Conservation (phyloP, 2,888 invertebrate species). For the Tiliacea citrago region DNA sequence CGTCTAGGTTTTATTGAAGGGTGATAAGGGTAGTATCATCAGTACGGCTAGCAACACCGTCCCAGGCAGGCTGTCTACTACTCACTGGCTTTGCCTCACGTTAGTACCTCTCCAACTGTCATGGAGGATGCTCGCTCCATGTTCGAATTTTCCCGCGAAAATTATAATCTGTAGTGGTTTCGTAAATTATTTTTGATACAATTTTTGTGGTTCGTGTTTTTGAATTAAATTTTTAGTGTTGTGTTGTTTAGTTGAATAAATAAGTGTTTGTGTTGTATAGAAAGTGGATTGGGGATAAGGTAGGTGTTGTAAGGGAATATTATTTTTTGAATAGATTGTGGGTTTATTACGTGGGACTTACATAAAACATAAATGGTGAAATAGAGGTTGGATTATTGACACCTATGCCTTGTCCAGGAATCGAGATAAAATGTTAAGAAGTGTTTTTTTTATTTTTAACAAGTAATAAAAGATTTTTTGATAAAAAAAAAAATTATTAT, state of each 20-base stretch:
- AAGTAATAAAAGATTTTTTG: background rate
- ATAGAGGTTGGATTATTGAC: background rate
- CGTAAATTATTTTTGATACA: constrained; percentile 27
- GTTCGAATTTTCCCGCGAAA: constrained; percentile 46
- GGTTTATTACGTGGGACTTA: too few relatives aligned
- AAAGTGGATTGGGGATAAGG: constrained; percentile 8
- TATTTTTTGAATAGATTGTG: background rate
- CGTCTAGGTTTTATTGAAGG: constrained; percentile 25
- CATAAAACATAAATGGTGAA: too few relatives aligned
- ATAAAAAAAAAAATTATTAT: too few relatives aligned
- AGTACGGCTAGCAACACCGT: constrained; percentile 35
- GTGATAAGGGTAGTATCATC: constrained; percentile 35
- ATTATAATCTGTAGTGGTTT: constrained; percentile 3
- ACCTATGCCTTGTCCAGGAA: background rate
- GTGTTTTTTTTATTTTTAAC: too few relatives aligned
- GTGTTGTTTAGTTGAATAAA: constrained; percentile 15
- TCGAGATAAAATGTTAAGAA: background rate
- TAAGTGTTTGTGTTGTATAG: background rate
- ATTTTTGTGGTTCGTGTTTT: background rate
- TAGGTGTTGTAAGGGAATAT: background rate
- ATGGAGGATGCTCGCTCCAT: constrained; percentile 31
- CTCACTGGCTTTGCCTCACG: constrained; percentile 20
- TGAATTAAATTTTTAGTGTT: background rate
- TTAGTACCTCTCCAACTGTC: constrained; percentile 38
- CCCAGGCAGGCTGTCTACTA: constrained; percentile 22